Base-by-base conservation (phyloP, 2,113 vertebrate genomes). In the Noturus placidus region DNA sequence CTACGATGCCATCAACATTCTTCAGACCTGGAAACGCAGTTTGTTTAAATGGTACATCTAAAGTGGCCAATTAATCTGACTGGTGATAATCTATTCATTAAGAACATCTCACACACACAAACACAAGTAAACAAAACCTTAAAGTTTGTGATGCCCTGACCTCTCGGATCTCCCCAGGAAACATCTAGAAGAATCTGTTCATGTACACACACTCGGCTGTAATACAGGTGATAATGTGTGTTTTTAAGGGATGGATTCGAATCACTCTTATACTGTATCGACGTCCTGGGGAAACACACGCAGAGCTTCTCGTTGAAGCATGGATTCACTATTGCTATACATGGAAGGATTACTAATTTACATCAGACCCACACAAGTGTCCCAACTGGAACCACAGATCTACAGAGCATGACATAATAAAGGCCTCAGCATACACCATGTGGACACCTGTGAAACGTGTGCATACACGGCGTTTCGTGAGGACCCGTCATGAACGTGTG, bases 21-120 rank as follows among this genome's bases (percentile, higher is more conserved):
- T 90, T 94, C 67, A 67, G 82, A 50, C 94, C 81, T 83, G 87
- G 95, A 94, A 91, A 95, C 93, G 6, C n/a, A 33, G 59, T 17
- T 74, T 63, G 14, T 72, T 91, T 90, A 91, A 89, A 87, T 87
- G 85, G 87, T 22, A 67, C 46, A 84, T 63, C 17, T 79, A 54
- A 77, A 88, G 89, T 63, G 63, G 8, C 1, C 89, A 91, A 94
- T 94, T 93, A 93, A 27, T 10, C 10, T 22, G 52, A 1, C 0
- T 0, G 52, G 46, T 91, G 86, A 92, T 86, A 84, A 46, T 69
- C 78, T 81, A 61, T 74, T 54, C 57, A 76, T 87, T 92, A 83
- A 52, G 11, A 72, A 22, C 30, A 35, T 56, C 19, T 35, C 35
- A 54, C 61, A 59, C n/a, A 52, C 42, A 50, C 35, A 72, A 13